Conservation (phyloP, 2,888 invertebrate species). For the Chrysolina haemoptera region DNA sequence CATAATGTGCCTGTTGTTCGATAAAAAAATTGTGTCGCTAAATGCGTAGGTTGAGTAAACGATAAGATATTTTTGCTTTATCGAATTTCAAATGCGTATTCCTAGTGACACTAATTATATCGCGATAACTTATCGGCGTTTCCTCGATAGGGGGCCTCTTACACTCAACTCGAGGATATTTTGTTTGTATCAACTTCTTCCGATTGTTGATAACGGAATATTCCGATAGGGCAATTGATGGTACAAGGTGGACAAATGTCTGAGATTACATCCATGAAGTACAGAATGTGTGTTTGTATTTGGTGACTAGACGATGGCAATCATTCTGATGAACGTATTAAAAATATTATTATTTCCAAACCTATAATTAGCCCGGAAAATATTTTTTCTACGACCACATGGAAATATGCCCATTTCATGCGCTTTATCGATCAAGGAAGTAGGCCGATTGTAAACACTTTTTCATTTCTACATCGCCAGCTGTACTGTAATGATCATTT, state of each 20-base stretch:
- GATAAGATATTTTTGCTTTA: constrained; percentile 58
- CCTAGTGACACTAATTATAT: constrained; percentile 59
- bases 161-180: constrained; percentile 16
- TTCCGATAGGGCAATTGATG: not conserved
- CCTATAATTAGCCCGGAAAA: too few species aligned
- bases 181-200: constrained; percentile 18
- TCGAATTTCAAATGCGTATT: constrained; percentile 57
- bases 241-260: not conserved
- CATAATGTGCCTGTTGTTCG: constrained; percentile 34
- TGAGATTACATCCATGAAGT: too few species aligned
- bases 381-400: too few species aligned
- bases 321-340: too few species aligned
- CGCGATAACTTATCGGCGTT: constrained; percentile 57
- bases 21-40: constrained; percentile 57
- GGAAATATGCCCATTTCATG: too few species aligned
- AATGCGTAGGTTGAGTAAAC: constrained; percentile 58
- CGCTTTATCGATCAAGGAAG: too few species aligned
- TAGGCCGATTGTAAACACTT: too few species aligned
- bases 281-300: too few species aligned
- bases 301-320: too few species aligned
- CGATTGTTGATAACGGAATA: not conserved
- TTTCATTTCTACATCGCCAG: too few species aligned
- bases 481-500: too few species aligned
- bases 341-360: too few species aligned
- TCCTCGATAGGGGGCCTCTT: constrained; percentile 43